These are phyloP conservation scores for Holacanthus passer DNA, from an alignment of 2,113 vertebrate species.

Conservation along the genomic window DNA sequence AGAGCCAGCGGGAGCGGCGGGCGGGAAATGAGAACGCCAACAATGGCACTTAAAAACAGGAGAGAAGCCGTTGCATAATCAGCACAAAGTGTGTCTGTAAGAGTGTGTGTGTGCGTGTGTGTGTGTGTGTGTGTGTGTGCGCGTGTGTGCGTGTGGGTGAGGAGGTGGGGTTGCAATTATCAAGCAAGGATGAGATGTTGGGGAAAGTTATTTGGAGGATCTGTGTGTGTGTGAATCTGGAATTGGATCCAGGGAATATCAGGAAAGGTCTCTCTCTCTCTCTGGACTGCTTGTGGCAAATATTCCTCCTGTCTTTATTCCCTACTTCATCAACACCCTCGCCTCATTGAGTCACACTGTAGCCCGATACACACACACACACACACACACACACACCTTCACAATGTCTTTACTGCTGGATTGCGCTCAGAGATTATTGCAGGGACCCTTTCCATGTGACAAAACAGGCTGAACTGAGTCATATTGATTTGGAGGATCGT, in stretches of 20 bases:
- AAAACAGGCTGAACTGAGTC: conserved; percentile 18
- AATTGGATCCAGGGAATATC: conserved; percentile 30
- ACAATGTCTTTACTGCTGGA: conserved; percentile 19
- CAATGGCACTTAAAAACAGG: conserved; percentile 62
- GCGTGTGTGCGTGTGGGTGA: neutral
- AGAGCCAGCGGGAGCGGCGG: conserved; percentile 4
- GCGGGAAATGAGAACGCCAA: conserved; percentile 46
- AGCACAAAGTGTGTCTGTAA: conserved; percentile 3
- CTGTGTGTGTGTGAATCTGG: conserved; percentile 3
- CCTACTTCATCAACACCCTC: conserved; percentile 70
- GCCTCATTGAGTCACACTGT: conserved; percentile 62
- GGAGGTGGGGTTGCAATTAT: conserved; percentile 52
- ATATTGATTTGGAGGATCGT: conserved; percentile 30
- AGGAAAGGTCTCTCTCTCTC: conserved; percentile 39
- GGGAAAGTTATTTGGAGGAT: conserved; percentile 10
- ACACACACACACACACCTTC: conserved; percentile 38
- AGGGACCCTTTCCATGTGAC: conserved; percentile 11
- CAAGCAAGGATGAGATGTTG: conserved; percentile 39
- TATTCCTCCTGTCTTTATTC: conserved; percentile 64
- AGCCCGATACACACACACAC: neutral
- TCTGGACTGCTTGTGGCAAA: conserved; percentile 65
- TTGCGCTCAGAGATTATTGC: conserved; percentile 20
- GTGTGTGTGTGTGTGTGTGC: neutral
- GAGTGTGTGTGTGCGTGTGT: neutral
- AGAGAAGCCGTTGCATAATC: conserved; percentile 60